Evolutionary conservation across 2,113 vertebrate species (phyloP).

Genomic region (Procavia capensis): DNA sequence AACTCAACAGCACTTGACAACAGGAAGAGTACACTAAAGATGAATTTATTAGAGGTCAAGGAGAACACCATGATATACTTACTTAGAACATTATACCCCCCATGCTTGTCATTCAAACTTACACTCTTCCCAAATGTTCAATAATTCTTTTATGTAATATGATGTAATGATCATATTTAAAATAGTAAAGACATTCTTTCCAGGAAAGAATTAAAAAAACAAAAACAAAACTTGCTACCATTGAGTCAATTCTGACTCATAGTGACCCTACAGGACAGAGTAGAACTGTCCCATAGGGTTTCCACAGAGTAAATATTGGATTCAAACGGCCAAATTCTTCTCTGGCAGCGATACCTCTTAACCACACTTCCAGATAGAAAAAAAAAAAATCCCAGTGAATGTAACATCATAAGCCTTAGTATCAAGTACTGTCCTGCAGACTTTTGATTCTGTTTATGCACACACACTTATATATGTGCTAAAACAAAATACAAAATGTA

Average conservation of each 20-base stretch:
- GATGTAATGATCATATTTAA: neutral
- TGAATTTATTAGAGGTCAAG: neutral
- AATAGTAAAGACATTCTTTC: neutral
- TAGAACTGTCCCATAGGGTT: too few species aligned
- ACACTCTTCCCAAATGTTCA: neutral
- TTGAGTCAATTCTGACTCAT: too few species aligned
- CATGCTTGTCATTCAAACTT: neutral
- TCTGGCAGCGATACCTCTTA: too few species aligned
- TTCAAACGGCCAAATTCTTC: too few species aligned
- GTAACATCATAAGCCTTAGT: neutral
- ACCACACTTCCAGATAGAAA: too few species aligned
- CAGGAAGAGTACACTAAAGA: neutral
- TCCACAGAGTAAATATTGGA: too few species aligned
- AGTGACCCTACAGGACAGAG: too few species aligned
- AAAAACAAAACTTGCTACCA: too few species aligned
- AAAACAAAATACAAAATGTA: neutral
- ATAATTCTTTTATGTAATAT: neutral
- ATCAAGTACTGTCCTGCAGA: neutral
- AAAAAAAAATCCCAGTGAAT: neutral
- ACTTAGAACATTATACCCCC: neutral
- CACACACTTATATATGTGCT: neutral
- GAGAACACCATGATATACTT: neutral
- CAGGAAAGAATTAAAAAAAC: neutral
- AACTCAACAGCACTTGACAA: too few species aligned
- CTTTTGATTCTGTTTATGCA: neutral